A percentile compares a stretch with the other conserved stretches of the same genome.
phyloP scores from a whole-genome alignment of 2,888 invertebrate genomes.

The Pelosia muscerda region DNA sequence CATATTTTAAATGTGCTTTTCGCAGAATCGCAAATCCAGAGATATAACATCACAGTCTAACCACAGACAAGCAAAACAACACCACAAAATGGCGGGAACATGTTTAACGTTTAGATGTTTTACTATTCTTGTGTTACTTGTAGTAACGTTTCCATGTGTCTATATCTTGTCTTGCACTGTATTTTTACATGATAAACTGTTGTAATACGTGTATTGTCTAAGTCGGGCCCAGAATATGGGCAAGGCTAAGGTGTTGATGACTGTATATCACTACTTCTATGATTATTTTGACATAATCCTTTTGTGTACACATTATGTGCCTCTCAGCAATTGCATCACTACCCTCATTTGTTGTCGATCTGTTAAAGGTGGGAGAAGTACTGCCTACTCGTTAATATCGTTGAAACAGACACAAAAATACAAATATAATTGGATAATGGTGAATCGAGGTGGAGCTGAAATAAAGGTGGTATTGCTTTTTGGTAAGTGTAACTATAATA shows the following conservation, averaged over 20 bases:
- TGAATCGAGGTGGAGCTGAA: constrained; percentile 47
- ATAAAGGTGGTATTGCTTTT: constrained; percentile 60
- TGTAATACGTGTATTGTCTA: constrained; percentile 25
- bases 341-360: constrained; percentile 76
- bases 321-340: constrained; percentile 72
- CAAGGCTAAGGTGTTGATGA: constrained; percentile 5
- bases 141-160: constrained; percentile 49
- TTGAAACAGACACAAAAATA: constrained; percentile 60
- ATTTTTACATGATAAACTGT: constrained; percentile 47
- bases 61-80: constrained; percentile 48
- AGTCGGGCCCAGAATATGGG: constrained; percentile 9
- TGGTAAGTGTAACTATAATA: constrained; percentile 61
- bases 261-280: constrained; percentile 27
- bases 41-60: constrained; percentile 45
- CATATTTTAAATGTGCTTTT: constrained; percentile 65
- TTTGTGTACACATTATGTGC: constrained; percentile 60
- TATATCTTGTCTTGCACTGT: constrained; percentile 45
- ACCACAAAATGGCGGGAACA: constrained; percentile 47
- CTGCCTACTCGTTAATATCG: constrained; percentile 58
- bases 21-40: constrained; percentile 60
- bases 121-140: constrained; percentile 48
- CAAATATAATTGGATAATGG: constrained; percentile 53
- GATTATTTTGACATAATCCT: constrained; percentile 57
- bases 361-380: constrained; percentile 80
- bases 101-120: constrained; percentile 36